Evolutionary conservation across 2,888 invertebrate genomes (phyloP).

Genomic region (Melanotus villosus): DNA sequence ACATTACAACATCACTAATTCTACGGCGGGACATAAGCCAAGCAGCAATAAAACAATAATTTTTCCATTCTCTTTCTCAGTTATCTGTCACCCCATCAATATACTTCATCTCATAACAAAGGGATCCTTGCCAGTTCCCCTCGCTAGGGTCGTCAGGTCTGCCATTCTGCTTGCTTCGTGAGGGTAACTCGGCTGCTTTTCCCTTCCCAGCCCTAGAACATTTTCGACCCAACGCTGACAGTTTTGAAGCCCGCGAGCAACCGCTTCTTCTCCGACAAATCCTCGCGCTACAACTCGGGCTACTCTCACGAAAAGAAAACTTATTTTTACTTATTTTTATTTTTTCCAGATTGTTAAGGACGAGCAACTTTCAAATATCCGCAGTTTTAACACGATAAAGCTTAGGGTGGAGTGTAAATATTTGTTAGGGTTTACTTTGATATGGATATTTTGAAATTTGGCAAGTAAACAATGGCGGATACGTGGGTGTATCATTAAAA

Average conservation of each 20-base stretch:
- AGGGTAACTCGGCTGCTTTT: constrained; percentile 20
- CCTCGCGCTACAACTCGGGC: neutral
- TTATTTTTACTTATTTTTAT: neutral
- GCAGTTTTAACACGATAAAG: no score
- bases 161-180: constrained; percentile 28
- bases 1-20: constrained; percentile 11
- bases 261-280: neutral
- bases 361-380: no score
- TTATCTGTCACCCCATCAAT: constrained; percentile 45
- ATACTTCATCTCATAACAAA: constrained; percentile 47
- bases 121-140: constrained; percentile 22
- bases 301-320: neutral
- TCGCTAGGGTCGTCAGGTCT: constrained; percentile 31
- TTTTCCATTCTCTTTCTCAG: constrained; percentile 37
- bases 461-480: neutral
- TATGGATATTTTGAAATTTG: neutral
- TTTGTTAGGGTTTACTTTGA: no score
- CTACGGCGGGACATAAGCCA: constrained; percentile 20
- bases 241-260: constrained; percentile 14
- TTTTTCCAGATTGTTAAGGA: neutral
- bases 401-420: no score
- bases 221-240: constrained; percentile 7
- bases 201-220: neutral
- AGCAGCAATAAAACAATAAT: constrained; percentile 41
- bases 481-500: constrained; percentile 7